phyloP scores from a whole-genome alignment of 2,113 vertebrate genomes.

The Tylochromis polylepis region DNA sequence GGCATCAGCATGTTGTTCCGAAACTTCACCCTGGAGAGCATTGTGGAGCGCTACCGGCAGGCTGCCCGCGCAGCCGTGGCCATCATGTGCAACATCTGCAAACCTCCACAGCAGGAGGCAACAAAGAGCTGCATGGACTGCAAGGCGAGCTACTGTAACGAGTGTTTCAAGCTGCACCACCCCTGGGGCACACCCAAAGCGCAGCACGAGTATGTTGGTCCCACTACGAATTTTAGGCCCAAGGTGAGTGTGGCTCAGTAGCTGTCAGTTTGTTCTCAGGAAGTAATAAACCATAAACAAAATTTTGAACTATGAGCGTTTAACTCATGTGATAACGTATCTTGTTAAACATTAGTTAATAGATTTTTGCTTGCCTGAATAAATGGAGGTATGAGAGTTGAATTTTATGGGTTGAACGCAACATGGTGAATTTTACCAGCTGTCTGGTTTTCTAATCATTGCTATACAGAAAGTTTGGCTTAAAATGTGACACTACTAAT shows the following conservation, averaged over 20 bases:
- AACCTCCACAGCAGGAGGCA: conserved; percentile 87
- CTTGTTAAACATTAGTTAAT: not conserved
- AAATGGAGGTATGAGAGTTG: not conserved
- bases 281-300: not conserved
- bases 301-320: not conserved
- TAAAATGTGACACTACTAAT: not conserved
- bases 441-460: not conserved
- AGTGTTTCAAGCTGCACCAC: conserved; percentile 95
- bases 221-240: conserved; percentile 94
- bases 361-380: not conserved
- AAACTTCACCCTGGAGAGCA: conserved; percentile 94
- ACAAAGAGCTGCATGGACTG: conserved; percentile 99
- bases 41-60: conserved; percentile 93
- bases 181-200: conserved; percentile 94
- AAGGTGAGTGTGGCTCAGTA: conserved; percentile 72
- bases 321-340: too few relatives aligned
- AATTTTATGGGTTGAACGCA: too few relatives aligned
- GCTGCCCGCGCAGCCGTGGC: conserved; percentile 90
- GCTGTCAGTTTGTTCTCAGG: not conserved
- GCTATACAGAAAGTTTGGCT: not conserved
- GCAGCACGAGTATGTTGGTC: conserved; percentile 93
- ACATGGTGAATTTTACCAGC: not conserved
- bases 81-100: conserved; percentile 94
- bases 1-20: conserved; percentile 95
- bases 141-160: conserved; percentile 93